Conservation (phyloP, 2,113 vertebrate species). For the Leucopsar rothschildi region DNA sequence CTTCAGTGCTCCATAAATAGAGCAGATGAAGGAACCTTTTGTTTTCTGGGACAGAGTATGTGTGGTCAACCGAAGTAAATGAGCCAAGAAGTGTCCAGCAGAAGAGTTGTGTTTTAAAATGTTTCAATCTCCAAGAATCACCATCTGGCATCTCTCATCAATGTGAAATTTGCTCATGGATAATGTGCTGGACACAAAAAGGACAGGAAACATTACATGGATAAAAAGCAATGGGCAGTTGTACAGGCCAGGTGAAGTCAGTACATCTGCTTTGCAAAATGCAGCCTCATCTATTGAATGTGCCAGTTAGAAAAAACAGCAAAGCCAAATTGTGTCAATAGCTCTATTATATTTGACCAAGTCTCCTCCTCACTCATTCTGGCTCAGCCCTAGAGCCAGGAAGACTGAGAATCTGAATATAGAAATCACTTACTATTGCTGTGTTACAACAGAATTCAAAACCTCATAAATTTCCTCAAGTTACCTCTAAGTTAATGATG, state of each 20-base stretch:
- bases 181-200: background rate
- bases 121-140: background rate
- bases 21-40: background rate
- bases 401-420: background rate
- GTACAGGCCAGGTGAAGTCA: background rate
- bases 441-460: conserved; percentile 35
- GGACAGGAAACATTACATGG: background rate
- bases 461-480: conserved; percentile 31
- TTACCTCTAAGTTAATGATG: conserved; percentile 58
- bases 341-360: background rate
- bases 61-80: background rate
- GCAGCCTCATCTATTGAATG: background rate
- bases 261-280: background rate
- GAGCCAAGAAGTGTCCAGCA: background rate
- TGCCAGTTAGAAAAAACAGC: background rate
- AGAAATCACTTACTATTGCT: conserved; percentile 19
- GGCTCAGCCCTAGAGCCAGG: background rate
- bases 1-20: background rate
- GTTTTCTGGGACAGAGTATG: background rate
- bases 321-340: background rate
- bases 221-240: background rate
- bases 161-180: background rate
- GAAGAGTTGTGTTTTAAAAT: background rate
- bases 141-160: background rate
- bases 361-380: background rate